phyloP scores from a whole-genome alignment of 2,797 vertebrate species.

The Loris lydekkerianus region DNA sequence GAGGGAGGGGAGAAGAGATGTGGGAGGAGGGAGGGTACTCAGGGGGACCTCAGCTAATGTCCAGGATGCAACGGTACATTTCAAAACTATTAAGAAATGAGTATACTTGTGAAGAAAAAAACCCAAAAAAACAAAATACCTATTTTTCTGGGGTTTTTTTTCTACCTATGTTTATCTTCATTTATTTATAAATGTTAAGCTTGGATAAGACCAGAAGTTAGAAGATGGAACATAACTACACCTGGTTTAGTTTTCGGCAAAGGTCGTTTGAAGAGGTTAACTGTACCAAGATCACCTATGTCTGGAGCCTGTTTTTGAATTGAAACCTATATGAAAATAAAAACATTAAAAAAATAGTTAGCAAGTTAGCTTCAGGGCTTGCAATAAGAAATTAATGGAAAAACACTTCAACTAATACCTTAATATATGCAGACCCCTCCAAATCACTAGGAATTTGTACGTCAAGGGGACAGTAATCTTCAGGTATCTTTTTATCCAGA shows the following conservation, averaged over 20 bases:
- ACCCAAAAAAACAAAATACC: background rate
- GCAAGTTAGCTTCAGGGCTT: background rate
- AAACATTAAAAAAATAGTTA: background rate
- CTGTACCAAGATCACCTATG: conserved; percentile 97
- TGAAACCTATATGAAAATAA: conserved; percentile 92
- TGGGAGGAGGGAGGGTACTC: too few relatives aligned
- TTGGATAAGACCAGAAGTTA: background rate
- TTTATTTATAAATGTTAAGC: conserved; percentile 22
- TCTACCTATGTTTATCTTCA: background rate
- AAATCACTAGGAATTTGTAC: conserved; percentile 98
- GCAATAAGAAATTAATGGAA: conserved; percentile 6
- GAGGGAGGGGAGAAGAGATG: too few relatives aligned
- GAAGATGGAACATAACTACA: conserved; percentile 73
- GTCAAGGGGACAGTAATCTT: conserved; percentile 97
- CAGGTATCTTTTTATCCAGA: conserved; percentile 97
- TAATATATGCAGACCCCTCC: conserved; percentile 98
- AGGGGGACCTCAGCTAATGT: too few relatives aligned
- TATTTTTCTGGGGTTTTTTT: conserved; percentile 45
- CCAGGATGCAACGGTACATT: too few relatives aligned
- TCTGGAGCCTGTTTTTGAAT: conserved; percentile 99
- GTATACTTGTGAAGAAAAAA: too few relatives aligned
- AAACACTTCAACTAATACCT: conserved; percentile 89
- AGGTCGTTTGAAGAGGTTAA: conserved; percentile 95
- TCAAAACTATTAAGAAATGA: too few relatives aligned
- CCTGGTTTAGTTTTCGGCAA: conserved; percentile 94